Conservation (phyloP, 2,797 vertebrate species). For the Heliangelus exortis region DNA sequence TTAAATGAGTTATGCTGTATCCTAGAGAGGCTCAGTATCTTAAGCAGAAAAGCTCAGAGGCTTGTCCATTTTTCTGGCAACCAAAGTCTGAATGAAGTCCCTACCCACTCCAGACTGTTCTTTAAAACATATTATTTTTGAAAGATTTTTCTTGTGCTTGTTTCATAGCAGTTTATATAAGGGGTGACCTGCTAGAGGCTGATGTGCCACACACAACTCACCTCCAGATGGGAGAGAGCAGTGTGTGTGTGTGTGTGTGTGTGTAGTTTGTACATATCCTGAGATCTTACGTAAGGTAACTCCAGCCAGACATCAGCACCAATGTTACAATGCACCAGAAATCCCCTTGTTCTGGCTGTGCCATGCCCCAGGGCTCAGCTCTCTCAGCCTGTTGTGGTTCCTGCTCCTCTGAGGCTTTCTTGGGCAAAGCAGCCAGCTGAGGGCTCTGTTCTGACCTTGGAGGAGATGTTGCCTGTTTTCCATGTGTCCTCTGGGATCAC, state of each 20-base stretch:
- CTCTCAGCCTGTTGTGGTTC: background rate
- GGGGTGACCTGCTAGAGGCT: background rate
- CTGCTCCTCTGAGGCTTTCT: conserved; percentile 21
- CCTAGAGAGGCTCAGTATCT: background rate
- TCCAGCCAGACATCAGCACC: background rate
- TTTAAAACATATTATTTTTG: background rate
- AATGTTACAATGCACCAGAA: background rate
- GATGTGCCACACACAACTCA: background rate
- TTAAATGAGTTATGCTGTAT: background rate
- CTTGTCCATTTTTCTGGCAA: background rate
- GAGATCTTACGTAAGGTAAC: background rate
- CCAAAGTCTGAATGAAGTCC: background rate
- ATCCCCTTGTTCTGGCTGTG: background rate
- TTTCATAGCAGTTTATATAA: background rate
- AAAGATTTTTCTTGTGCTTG: background rate
- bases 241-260: background rate
- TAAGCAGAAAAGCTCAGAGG: background rate
- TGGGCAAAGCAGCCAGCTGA: conserved; percentile 22
- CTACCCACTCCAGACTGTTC: background rate
- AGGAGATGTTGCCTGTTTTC: conserved; percentile 10
- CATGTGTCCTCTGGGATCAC: conserved; percentile 37
- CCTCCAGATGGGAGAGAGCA: background rate
- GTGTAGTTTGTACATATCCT: fast-evolving
- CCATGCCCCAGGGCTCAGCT: conserved; percentile 15
- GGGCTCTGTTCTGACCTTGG: conserved; percentile 20